Conservation (phyloP, 2,888 invertebrate species). For the Hyles lineata region DNA sequence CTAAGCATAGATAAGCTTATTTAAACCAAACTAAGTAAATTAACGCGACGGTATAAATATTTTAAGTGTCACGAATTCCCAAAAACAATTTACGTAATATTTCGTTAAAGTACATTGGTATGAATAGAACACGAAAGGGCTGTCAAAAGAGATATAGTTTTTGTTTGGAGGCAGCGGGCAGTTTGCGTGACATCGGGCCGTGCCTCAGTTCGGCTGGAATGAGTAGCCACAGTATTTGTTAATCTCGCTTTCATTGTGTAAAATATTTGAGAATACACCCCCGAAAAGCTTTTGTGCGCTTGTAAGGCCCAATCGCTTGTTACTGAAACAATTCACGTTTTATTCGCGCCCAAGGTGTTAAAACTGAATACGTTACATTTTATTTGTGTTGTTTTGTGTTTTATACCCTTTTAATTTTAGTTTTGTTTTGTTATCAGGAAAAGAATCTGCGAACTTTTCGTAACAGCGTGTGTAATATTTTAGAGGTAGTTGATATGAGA, state of each 20-base stretch:
- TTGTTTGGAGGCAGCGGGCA: constrained; percentile 41
- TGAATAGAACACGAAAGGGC: constrained; percentile 19
- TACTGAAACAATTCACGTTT: constrained; percentile 44
- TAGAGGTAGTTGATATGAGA: neutral
- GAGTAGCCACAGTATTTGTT: constrained; percentile 77
- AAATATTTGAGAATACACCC: constrained; percentile 65
- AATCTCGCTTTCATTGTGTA: constrained; percentile 76
- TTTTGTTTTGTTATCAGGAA: constrained; percentile 30
- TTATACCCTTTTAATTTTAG: constrained; percentile 35
- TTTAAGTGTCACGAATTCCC: neutral
- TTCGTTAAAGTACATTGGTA: neutral
- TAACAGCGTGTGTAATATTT: neutral
- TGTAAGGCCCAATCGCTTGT: constrained; percentile 35
- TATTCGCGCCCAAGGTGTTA: constrained; percentile 45
- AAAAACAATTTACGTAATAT: neutral
- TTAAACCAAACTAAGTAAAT: neutral
- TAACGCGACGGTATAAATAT: neutral
- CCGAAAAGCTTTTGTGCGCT: constrained; percentile 34
- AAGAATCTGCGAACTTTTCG: constrained; percentile 12
- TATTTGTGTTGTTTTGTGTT: constrained; percentile 39
- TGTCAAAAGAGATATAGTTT: constrained; percentile 28
- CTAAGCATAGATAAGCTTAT: neutral
- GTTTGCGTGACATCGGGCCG: constrained; percentile 72
- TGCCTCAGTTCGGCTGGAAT: constrained; percentile 68
- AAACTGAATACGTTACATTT: constrained; percentile 48